These are phyloP conservation scores for Pandemis heparana DNA, from an alignment of 2,888 invertebrate genomes.

Conservation along the genomic window DNA sequence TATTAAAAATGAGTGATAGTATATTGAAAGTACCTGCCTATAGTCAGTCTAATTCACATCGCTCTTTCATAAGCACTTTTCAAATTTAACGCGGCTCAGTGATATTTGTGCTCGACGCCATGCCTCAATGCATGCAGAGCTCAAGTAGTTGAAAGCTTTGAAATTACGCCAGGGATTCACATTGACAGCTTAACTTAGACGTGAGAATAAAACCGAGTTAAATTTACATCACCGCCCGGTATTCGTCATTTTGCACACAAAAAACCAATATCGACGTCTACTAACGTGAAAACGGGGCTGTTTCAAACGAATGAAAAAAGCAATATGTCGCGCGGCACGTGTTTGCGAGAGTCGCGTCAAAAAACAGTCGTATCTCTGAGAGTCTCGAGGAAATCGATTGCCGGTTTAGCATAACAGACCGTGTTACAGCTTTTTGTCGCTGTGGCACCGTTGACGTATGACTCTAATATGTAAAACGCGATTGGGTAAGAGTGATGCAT, in stretches of 20 bases:
- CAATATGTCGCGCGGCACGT: slow-evolving; percentile 73
- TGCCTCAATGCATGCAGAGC: slow-evolving; percentile 30
- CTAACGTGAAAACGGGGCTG: slow-evolving; percentile 67
- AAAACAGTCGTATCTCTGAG: slow-evolving; percentile 68
- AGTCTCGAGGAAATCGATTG: slow-evolving; percentile 71
- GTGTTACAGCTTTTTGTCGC: slow-evolving; percentile 68
- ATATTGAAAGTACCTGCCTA: background rate
- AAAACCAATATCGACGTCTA: slow-evolving; percentile 70
- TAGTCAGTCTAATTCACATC: background rate
- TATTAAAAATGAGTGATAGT: too few relatives aligned
- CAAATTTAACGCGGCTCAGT: slow-evolving; percentile 23
- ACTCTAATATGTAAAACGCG: slow-evolving; percentile 69
- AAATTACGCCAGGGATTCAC: slow-evolving; percentile 32
- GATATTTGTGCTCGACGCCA: slow-evolving; percentile 19
- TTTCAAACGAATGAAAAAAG: slow-evolving; percentile 75
- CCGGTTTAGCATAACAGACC: slow-evolving; percentile 71
- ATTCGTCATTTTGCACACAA: slow-evolving; percentile 61
- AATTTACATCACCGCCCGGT: slow-evolving; percentile 58
- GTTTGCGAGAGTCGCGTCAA: slow-evolving; percentile 72
- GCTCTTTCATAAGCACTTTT: slow-evolving; percentile 18
- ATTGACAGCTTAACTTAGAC: slow-evolving; percentile 41
- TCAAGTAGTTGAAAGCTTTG: slow-evolving; percentile 41
- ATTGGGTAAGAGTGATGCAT: slow-evolving; percentile 46
- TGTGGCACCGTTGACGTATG: slow-evolving; percentile 62
- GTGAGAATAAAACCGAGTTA: slow-evolving; percentile 51